Conservation (phyloP, 1,140 invertebrate genomes). For the Dysdera silvatica region DNA sequence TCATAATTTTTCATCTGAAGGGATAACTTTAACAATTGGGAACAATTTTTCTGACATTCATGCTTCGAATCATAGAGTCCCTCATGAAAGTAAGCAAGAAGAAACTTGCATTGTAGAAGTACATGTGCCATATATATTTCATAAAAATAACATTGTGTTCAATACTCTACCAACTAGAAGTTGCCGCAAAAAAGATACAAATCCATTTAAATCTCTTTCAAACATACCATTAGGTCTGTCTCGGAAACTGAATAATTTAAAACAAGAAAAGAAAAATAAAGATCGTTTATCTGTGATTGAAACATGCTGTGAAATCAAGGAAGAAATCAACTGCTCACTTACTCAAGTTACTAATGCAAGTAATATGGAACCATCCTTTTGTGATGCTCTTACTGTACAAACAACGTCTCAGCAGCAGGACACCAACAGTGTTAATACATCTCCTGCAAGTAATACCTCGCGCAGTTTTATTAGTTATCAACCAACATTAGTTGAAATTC, state of each 20-base stretch:
- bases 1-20: conserved; percentile 30
- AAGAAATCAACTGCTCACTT: not conserved
- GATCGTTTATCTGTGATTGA: conserved; percentile 27
- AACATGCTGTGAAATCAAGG: conserved; percentile 15
- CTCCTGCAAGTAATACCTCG: conserved; percentile 5
- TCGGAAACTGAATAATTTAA: conserved; percentile 21
- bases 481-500: conserved; percentile 25
- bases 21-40: conserved; percentile 29
- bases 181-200: conserved; percentile 8
- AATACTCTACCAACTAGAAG: conserved; percentile 24
- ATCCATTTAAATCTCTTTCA: conserved; percentile 29
- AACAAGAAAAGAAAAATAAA: conserved; percentile 5
- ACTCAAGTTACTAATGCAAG: not conserved
- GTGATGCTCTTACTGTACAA: too few species aligned
- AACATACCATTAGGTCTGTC: conserved; percentile 29
- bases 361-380: not conserved
- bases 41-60: conserved; percentile 8
- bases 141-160: conserved; percentile 15
- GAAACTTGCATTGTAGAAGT: conserved; percentile 32
- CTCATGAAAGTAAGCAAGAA: conserved; percentile 16
- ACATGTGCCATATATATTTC: conserved; percentile 29
- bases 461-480: conserved; percentile 28
- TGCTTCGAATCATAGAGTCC: conserved; percentile 5
- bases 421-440: conserved; percentile 4
- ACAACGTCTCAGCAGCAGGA: not conserved